A percentile compares a stretch with the other conserved stretches of the same genome.
Evolutionary conservation across 2,797 vertebrate species (phyloP).

Genomic region (Aselliscus stoliczkanus): DNA sequence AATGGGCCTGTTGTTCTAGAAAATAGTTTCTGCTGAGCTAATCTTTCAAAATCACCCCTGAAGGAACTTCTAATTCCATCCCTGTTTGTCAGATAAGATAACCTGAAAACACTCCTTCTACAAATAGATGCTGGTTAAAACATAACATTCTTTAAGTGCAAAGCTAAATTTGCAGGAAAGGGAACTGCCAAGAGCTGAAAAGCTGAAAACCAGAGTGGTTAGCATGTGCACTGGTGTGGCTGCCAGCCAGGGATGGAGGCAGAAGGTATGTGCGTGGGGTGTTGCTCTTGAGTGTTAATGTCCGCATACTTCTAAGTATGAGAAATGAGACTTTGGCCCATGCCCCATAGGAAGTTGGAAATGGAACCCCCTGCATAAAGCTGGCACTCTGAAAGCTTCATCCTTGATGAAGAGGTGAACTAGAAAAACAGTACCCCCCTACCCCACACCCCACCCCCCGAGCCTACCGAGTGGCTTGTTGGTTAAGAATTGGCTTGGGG

Average conservation of each 20-base stretch:
- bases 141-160: background rate
- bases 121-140: background rate
- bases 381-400: background rate
- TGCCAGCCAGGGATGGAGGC: background rate
- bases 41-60: background rate
- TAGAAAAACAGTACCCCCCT: too few relatives aligned
- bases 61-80: background rate
- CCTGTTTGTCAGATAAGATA: background rate
- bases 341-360: background rate
- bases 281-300: background rate
- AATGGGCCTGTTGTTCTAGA: background rate
- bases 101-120: background rate
- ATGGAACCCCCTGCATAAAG: background rate
- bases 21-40: background rate
- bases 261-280: background rate
- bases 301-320: background rate
- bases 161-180: slow-evolving; percentile 25
- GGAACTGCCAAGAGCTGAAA: background rate
- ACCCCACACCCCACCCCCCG: too few relatives aligned
- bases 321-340: background rate
- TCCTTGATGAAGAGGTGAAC: background rate
- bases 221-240: background rate
- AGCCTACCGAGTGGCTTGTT: too few relatives aligned
- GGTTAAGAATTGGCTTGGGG: too few relatives aligned
- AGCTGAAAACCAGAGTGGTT: background rate